Evolutionary conservation across 2,888 invertebrate species (phyloP).

Genomic region (Molorchus minor): DNA sequence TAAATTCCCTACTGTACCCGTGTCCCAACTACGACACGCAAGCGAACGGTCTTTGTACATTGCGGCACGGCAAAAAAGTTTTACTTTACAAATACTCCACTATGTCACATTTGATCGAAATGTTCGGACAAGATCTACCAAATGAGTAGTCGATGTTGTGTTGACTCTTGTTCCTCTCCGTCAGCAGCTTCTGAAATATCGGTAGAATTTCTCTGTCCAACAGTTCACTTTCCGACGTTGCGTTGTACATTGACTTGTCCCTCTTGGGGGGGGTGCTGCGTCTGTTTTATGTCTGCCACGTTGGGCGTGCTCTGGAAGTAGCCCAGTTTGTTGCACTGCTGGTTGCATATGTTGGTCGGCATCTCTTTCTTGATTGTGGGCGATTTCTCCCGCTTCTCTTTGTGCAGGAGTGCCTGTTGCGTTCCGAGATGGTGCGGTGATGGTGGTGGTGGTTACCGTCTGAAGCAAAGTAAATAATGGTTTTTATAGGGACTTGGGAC

Average conservation of each 20-base stretch:
- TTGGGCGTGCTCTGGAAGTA: slow-evolving; percentile 72
- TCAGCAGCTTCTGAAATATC: slow-evolving; percentile 90
- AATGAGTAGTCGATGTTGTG: slow-evolving; percentile 75
- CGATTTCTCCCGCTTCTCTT: slow-evolving; percentile 55
- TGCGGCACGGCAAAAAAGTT: slow-evolving; percentile 5
- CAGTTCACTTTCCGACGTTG: slow-evolving; percentile 84
- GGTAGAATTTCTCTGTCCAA: slow-evolving; percentile 86
- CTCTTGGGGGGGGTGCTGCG: slow-evolving; percentile 47
- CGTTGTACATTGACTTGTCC: slow-evolving; percentile 69
- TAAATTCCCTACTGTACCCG: too few relatives aligned
- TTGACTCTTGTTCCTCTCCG: slow-evolving; percentile 77
- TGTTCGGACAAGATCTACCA: slow-evolving; percentile 91
- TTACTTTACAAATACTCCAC: slow-evolving; percentile 84
- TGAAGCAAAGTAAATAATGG: too few relatives aligned
- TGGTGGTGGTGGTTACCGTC: slow-evolving; percentile 58
- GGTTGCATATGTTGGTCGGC: slow-evolving; percentile 55
- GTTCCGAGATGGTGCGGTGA: slow-evolving; percentile 60
- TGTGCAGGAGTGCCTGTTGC: slow-evolving; percentile 54
- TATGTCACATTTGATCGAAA: slow-evolving; percentile 95
- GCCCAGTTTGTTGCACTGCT: slow-evolving; percentile 61
- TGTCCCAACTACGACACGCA: too few relatives aligned
- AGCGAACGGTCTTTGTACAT: too few relatives aligned
- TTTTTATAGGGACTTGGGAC: too few relatives aligned
- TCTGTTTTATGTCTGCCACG: slow-evolving; percentile 60
- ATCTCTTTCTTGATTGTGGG: slow-evolving; percentile 46